Conservation (phyloP, 2,113 vertebrate species). For the Lathamus discolor region DNA sequence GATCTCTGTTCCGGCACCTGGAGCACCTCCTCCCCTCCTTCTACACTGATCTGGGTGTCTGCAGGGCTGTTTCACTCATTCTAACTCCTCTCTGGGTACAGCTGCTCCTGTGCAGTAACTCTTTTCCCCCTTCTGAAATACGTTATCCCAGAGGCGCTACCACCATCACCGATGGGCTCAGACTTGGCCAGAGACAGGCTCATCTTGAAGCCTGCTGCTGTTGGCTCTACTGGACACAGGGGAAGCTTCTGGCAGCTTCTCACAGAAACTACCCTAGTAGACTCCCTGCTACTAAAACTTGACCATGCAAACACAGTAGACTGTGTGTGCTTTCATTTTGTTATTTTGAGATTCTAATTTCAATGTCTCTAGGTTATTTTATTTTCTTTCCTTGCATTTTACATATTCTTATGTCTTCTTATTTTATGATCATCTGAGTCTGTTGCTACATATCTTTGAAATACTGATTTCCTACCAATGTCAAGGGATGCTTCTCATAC, state of each 20-base stretch:
- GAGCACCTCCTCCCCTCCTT: neutral
- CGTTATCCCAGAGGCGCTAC: neutral
- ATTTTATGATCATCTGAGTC: neutral
- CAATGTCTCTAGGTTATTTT: neutral
- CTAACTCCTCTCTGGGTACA: neutral
- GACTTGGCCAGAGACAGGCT: neutral
- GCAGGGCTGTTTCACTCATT: neutral
- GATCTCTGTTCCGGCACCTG: neutral
- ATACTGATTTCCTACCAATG: neutral
- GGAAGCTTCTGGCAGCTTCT: neutral
- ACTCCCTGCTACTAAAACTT: neutral
- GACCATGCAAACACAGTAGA: neutral
- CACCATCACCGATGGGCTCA: neutral
- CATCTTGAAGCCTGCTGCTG: neutral
- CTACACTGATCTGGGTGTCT: neutral
- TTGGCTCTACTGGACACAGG: neutral
- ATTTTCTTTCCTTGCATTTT: neutral
- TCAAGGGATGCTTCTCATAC: neutral
- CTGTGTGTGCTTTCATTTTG: neutral
- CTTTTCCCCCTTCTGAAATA: neutral
- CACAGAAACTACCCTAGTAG: neutral
- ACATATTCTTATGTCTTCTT: neutral
- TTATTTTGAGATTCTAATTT: neutral
- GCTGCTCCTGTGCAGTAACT: neutral
- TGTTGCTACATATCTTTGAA: neutral